Evolutionary conservation across 2,113 vertebrate genomes (phyloP).

Genomic region (Centrocercus urophasianus): DNA sequence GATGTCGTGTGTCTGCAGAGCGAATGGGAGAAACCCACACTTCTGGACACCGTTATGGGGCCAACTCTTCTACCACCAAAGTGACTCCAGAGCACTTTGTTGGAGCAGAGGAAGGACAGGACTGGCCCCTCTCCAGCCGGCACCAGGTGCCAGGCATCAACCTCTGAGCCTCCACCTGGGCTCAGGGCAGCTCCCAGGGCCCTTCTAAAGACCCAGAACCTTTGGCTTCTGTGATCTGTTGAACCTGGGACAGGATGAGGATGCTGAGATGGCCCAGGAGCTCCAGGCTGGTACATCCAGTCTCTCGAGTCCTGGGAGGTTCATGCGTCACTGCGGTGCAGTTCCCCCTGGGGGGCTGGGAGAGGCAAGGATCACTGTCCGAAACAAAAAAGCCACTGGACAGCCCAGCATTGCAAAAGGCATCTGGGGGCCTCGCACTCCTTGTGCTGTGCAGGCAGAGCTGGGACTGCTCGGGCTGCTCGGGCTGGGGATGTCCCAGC

Average conservation of each 20-base stretch:
- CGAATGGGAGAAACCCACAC: background rate
- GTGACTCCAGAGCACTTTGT: background rate
- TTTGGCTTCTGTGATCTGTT: background rate
- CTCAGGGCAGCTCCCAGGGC: background rate
- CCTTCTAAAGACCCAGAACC: background rate
- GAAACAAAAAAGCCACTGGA: background rate
- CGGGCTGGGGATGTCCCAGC: background rate
- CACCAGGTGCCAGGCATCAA: rapidly evolving
- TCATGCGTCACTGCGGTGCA: background rate
- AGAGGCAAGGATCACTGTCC: background rate
- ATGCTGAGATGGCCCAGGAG: background rate
- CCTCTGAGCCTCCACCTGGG: background rate
- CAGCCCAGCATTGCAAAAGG: background rate
- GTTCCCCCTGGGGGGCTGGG: background rate
- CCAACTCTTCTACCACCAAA: background rate
- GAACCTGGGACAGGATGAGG: background rate
- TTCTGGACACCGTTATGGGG: background rate
- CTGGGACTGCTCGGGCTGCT: background rate
- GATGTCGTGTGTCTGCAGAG: background rate
- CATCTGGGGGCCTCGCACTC: background rate
- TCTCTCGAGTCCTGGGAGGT: background rate
- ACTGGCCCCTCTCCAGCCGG: background rate
- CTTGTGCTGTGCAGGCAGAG: rapidly evolving
- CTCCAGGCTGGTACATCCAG: background rate
- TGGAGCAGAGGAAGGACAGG: background rate